These are phyloP conservation scores for Ophonus ardosiacus DNA, from an alignment of 2,888 invertebrate genomes.

Conservation along the genomic window DNA sequence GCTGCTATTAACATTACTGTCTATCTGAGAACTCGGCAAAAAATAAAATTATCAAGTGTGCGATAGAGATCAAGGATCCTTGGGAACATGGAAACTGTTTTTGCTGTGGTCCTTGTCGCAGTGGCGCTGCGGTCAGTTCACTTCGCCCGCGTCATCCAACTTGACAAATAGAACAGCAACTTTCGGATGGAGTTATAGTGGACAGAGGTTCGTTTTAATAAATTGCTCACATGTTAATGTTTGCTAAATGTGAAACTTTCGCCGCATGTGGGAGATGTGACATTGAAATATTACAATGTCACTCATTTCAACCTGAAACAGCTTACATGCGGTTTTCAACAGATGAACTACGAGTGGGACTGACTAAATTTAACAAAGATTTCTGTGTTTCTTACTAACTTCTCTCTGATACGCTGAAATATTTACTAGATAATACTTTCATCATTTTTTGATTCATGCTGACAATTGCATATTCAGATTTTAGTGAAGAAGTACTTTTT, in stretches of 20 bases:
- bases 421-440: no score
- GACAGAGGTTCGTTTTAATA: conserved; percentile 54
- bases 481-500: no score
- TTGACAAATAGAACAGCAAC: conserved; percentile 41
- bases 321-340: no score
- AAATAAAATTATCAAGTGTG: conserved; percentile 15
- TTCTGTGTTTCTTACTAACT: no score
- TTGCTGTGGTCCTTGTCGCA: conserved; percentile 34
- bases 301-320: not conserved
- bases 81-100: conserved; percentile 33
- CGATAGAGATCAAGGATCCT: conserved; percentile 14
- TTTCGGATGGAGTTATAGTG: conserved; percentile 48
- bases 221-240: conserved; percentile 58
- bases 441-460: no score
- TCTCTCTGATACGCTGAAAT: no score
- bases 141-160: conserved; percentile 2
- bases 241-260: conserved; percentile 39
- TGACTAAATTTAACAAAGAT: no score
- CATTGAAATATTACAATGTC: conserved; percentile 36
- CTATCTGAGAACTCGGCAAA: conserved; percentile 5
- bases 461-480: no score
- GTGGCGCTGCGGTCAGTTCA: conserved; percentile 27
- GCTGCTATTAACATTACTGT: conserved; percentile 22
- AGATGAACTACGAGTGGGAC: no score
- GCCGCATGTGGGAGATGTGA: conserved; percentile 30